Evolutionary conservation across 2,888 invertebrate species (phyloP), one percentile per base, ranked within the genome.

Genomic region (Eudasyphora cyanicolor): DNA sequence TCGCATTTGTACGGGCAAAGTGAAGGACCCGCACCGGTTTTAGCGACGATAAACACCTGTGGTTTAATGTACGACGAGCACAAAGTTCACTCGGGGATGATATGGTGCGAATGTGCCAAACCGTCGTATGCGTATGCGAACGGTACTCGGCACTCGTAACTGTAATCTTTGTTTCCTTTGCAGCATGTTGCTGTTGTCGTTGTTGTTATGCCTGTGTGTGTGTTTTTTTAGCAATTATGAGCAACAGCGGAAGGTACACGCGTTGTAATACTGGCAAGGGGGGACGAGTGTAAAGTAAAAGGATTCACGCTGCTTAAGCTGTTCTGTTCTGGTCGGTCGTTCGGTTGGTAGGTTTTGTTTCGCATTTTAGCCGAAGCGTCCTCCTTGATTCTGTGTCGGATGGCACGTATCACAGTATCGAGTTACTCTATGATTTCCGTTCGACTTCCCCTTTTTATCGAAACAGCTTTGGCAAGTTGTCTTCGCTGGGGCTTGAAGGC

Each of bases 391-490:
- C 42, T 24, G 4, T 10, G 21, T 76, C 60, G 57, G 79, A 80
- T 87, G 90, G 90, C 91, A 91, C 91, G 91, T 90, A 91, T 91
- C 91, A 91, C 89, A 89, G 89, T 91, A 91, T 91, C 89, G 89
- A 89, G 89, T 91, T 91, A 90, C 91, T 42, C 78, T 45, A 67
- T 76, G 89, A 91, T 91, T 90, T 91, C 91, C 91, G 85, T 80
- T 85, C 7, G 70, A 19, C 64, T 82, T 79, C 83, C 82, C 76
- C 71, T 38, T 78, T 62, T 29, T 19, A 70, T 57, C 24, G 38
- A 49, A 42, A 17, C 35, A 21, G 24, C 71, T 57, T 64, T 54
- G 29, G 79, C 67, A 32, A n/a, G n/a, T n/a, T 49, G 45, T 49
- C 49, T 62, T 54, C 49, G 24, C 42, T 42, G 77, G 77, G 84